Base-by-base conservation (phyloP, 2,113 vertebrate genomes). In the Megatriorchis doriae region DNA sequence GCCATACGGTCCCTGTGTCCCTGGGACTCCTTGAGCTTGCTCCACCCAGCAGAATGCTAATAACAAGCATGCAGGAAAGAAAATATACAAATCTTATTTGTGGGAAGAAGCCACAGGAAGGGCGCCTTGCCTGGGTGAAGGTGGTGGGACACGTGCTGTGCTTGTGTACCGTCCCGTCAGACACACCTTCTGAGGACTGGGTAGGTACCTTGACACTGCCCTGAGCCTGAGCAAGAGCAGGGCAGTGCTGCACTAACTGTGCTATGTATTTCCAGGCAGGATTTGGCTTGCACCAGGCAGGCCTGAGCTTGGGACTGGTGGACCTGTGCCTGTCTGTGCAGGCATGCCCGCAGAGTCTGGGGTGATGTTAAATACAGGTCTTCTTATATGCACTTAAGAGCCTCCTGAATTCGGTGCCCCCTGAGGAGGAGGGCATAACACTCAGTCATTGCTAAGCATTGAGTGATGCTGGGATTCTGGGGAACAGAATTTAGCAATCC, bases 171-270 rank as follows among this genome's bases (percentile, higher is more conserved):
- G 2, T 11, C 14, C 48, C 12, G 15, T 9, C 6, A 2, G 26
- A 7, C 9, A 2, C 4, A 3, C 0, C 1, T 52, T 23, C 26
- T 10, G 61, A 36, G 21, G 59, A 40, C 53, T 18, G 26, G 52
- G 47, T 43, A 0, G 8, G 45, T 10, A 16, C 25, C n/a, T 6
- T 0, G 0, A 6, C 16, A 5, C 16, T 19, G 21, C 18, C n/a
- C n/a, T 0, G 6, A 26, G n/a, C 0, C 3, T 2, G 4, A 52
- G 45, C 15, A 42, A 3, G 59, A 20, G 70, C 2, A 0, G 36
- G 36, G 16, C 17, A 2, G 34, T 1, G 21, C 62, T 40, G 36
- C 7, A 0, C 36, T 42, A 13, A 20, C 43, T 18, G 8, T 70
- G 67, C 34, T 29, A 4, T 3, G 0, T 9, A 1, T 31, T 61